Percentiles rank a stretch among this genome's conserved stretches.
phyloP scores from a whole-genome alignment of 2,888 invertebrate species.

The Autographa gamma region DNA sequence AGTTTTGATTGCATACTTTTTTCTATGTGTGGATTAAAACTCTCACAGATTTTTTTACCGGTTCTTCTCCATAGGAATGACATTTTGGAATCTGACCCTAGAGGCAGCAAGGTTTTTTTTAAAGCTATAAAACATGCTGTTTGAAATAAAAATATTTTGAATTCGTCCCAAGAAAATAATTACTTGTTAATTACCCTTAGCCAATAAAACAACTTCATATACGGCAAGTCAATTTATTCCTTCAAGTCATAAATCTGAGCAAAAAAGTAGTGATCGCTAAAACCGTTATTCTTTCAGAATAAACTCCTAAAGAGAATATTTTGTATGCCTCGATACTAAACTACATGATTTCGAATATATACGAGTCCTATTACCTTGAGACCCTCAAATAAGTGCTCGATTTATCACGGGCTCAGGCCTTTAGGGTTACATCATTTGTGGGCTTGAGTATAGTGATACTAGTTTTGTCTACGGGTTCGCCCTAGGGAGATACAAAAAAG shows the following conservation, averaged over 20 bases:
- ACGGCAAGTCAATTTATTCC: background rate
- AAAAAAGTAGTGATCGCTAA: constrained; percentile 10
- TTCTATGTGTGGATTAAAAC: no score
- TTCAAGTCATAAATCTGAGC: background rate
- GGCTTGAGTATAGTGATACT: background rate
- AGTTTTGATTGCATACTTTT: no score
- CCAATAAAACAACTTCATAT: no score
- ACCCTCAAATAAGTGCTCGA: constrained; percentile 33
- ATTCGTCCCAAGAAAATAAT: no score
- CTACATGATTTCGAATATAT: constrained; percentile 32
- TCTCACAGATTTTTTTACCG: no score
- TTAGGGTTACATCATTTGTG: background rate
- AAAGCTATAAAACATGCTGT: no score
- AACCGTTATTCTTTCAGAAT: background rate
- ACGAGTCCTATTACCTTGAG: constrained; percentile 24
- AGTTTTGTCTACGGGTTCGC: background rate
- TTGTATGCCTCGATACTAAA: constrained; percentile 10
- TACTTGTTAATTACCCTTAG: no score
- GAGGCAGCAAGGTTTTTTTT: no score
- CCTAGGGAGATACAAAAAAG: background rate
- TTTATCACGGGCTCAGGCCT: constrained; percentile 34
- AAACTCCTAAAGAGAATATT: background rate
- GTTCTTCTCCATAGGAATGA: no score
- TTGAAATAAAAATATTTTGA: no score
- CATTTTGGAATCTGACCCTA: no score